A percentile compares a stretch with the other conserved stretches of the same genome.
Conservation (phyloP, 2,113 vertebrate genomes). For the Tupaia chinensis region DNA sequence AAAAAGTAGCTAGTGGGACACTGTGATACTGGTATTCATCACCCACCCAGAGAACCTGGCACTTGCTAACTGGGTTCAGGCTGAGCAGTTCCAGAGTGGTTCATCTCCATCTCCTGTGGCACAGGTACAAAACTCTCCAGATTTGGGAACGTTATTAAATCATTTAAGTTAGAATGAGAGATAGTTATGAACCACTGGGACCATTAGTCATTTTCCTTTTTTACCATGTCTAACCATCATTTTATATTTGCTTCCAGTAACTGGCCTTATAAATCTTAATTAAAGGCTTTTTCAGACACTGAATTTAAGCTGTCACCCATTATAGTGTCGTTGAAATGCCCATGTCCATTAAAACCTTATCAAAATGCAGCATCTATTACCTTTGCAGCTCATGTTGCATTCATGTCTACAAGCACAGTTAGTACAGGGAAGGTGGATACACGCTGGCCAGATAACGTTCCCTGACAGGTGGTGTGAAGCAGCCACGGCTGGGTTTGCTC, state of each 20-base stretch:
- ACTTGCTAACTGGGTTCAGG: background rate
- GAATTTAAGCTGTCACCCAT: constrained; percentile 75
- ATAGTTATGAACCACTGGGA: constrained; percentile 58
- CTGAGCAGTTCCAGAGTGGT: background rate
- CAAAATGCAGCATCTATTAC: constrained; percentile 54
- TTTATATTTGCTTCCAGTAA: constrained; percentile 75
- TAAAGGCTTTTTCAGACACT: constrained; percentile 69
- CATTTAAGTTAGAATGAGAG: background rate
- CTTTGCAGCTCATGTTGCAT: constrained; percentile 51
- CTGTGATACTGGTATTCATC: background rate
- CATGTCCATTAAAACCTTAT: constrained; percentile 43
- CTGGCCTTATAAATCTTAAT: constrained; percentile 81
- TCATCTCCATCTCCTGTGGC: background rate
- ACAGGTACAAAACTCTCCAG: constrained; percentile 48
- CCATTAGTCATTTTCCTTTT: constrained; percentile 64
- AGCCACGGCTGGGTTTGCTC: background rate
- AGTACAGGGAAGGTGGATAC: constrained; percentile 43
- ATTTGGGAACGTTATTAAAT: constrained; percentile 59
- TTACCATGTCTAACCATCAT: constrained; percentile 50
- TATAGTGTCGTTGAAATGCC: constrained; percentile 27
- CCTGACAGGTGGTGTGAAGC: constrained; percentile 9
- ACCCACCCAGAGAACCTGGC: background rate
- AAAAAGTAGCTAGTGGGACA: background rate
- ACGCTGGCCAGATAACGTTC: background rate
- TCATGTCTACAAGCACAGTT: background rate